Evolutionary conservation across 2,888 invertebrate genomes (phyloP).

Genomic region (Drosophila differens): DNA sequence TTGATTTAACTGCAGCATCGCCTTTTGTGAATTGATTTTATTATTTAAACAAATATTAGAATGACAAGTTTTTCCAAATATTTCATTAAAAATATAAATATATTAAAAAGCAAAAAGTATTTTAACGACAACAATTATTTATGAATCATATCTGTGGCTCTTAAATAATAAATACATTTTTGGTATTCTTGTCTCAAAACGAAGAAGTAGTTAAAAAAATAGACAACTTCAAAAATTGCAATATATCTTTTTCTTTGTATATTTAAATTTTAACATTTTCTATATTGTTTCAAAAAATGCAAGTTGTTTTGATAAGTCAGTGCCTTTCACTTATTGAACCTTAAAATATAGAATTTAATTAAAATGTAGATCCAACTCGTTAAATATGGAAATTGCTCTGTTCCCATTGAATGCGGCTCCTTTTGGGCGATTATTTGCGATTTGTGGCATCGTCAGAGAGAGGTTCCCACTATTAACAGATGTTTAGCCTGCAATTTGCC

Average conservation of each 20-base stretch:
- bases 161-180: neutral
- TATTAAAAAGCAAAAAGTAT: neutral
- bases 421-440: slow-evolving; percentile 34
- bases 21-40: neutral
- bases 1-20: neutral
- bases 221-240: too few relatives aligned
- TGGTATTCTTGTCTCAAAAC: neutral
- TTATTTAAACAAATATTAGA: neutral
- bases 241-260: too few relatives aligned
- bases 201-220: neutral
- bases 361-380: neutral
- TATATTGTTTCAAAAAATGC: neutral
- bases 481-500: slow-evolving; percentile 62
- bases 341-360: neutral
- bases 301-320: neutral
- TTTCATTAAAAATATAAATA: neutral
- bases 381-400: neutral
- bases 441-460: slow-evolving; percentile 1
- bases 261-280: neutral
- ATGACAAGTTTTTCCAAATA: neutral
- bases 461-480: slow-evolving; percentile 38
- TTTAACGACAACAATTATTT: too few relatives aligned
- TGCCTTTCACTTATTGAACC: neutral
- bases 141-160: neutral
- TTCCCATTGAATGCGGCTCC: slow-evolving; percentile 19